Percentiles rank a stretch among this genome's conserved stretches.
These are phyloP conservation scores for Smithornis capensis DNA, from an alignment of 2,113 vertebrate genomes.

Conservation along the genomic window DNA sequence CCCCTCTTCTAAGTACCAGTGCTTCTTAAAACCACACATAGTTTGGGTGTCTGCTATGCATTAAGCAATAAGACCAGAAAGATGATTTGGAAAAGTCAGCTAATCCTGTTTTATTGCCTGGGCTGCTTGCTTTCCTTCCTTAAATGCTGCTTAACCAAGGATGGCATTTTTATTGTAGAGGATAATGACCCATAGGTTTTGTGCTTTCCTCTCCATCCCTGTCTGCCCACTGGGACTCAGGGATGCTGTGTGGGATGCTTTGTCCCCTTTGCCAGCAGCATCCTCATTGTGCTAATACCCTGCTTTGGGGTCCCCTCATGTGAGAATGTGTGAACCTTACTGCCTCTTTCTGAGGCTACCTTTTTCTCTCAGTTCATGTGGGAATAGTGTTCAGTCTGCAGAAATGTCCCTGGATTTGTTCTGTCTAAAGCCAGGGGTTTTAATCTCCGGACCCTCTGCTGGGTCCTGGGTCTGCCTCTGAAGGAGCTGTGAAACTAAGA, in stretches of 20 bases:
- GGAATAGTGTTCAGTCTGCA: neutral
- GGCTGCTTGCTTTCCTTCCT: neutral
- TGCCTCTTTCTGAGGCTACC: neutral
- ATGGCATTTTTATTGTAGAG: neutral
- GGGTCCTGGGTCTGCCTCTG: neutral
- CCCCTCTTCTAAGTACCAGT: neutral
- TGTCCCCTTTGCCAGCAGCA: neutral
- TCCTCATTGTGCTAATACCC: neutral
- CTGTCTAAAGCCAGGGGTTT: neutral
- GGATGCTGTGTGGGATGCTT: neutral
- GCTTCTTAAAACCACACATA: neutral
- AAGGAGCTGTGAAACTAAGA: neutral
- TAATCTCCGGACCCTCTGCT: neutral
- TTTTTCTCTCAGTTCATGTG: neutral
- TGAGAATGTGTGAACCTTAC: neutral
- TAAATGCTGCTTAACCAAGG: neutral
- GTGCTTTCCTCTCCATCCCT: neutral
- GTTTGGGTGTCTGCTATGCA: neutral
- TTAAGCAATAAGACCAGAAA: neutral
- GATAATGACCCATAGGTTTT: neutral
- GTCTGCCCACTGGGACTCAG: neutral
- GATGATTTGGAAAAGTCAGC: neutral
- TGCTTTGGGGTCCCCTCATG: neutral
- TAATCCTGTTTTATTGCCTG: neutral
- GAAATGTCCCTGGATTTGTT: neutral